A percentile compares a stretch with the other conserved stretches of the same genome.
phyloP scores from a whole-genome alignment of 2,797 vertebrate genomes.

The Trachurus trachurus region DNA sequence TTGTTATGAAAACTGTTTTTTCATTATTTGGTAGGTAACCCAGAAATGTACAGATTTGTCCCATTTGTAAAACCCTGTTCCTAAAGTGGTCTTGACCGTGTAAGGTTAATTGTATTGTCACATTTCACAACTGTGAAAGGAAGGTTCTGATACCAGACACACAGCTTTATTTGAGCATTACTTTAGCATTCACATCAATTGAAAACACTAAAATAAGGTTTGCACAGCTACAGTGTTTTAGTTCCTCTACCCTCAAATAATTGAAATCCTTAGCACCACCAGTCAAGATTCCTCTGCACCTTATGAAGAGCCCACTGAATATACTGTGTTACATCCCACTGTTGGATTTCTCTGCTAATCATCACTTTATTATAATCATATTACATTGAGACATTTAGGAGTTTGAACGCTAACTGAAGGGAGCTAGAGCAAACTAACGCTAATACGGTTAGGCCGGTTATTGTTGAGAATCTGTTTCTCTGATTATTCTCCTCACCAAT shows the following conservation, averaged over 20 bases:
- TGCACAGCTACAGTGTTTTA: no score
- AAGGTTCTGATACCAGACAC: no score
- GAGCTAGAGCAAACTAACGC: not conserved
- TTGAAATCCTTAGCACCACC: not conserved
- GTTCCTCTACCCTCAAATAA: not conserved
- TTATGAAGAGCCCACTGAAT: not conserved
- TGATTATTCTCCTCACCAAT: slow-evolving; percentile 25
- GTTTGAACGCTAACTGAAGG: not conserved
- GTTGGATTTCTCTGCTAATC: slow-evolving; percentile 3
- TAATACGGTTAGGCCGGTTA: not conserved
- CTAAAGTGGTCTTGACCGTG: not conserved
- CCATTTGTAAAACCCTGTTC: not conserved
- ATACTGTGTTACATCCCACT: slow-evolving; percentile 3
- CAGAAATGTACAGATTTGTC: not conserved
- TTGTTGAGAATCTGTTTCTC: not conserved
- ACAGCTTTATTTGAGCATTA: no score
- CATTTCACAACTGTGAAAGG: no score
- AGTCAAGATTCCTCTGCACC: not conserved
- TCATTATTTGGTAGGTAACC: not conserved
- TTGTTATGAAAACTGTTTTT: not conserved
- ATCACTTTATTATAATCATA: not conserved
- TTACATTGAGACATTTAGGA: not conserved
- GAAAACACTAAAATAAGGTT: no score
- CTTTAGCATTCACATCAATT: no score
- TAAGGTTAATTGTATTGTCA: not conserved